These are phyloP conservation scores for Phocides pigmalion DNA, from an alignment of 1,140 invertebrate genomes.

Conservation along the genomic window DNA sequence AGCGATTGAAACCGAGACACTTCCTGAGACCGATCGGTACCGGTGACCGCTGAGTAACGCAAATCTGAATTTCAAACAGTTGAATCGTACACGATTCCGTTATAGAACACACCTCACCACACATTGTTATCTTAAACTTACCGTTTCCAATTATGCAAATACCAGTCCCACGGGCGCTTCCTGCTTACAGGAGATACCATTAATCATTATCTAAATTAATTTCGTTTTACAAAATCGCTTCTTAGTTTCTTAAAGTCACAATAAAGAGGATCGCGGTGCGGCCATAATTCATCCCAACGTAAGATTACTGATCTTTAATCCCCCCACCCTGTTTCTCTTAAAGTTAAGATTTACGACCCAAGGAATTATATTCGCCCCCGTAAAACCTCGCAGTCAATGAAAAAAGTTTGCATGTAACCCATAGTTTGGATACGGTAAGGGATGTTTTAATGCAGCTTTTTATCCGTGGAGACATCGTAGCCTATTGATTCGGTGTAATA, in stretches of 20 bases:
- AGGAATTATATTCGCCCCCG: constrained; percentile 86
- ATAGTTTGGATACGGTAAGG: constrained; percentile 51
- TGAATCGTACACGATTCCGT: neutral
- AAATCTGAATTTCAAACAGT: neutral
- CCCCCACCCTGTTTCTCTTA: constrained; percentile 85
- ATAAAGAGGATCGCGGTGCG: constrained; percentile 79
- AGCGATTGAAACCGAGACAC: too few relatives aligned
- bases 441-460: constrained; percentile 33
- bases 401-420: constrained; percentile 72
- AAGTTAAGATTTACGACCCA: constrained; percentile 89
- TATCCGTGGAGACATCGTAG: constrained; percentile 6
- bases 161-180: constrained; percentile 53
- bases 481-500: neutral
- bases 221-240: constrained; percentile 80
- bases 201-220: constrained; percentile 84
- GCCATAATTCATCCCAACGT: constrained; percentile 87
- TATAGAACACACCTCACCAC: neutral
- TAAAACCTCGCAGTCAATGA: constrained; percentile 73
- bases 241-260: constrained; percentile 83
- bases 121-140: constrained; percentile 23
- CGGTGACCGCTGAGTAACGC: too few relatives aligned
- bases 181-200: constrained; percentile 71
- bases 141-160: constrained; percentile 74
- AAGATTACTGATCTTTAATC: constrained; percentile 91
- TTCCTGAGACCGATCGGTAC: too few relatives aligned